Base-by-base conservation (phyloP, 2,797 vertebrate species). In the Phataginus tricuspis region DNA sequence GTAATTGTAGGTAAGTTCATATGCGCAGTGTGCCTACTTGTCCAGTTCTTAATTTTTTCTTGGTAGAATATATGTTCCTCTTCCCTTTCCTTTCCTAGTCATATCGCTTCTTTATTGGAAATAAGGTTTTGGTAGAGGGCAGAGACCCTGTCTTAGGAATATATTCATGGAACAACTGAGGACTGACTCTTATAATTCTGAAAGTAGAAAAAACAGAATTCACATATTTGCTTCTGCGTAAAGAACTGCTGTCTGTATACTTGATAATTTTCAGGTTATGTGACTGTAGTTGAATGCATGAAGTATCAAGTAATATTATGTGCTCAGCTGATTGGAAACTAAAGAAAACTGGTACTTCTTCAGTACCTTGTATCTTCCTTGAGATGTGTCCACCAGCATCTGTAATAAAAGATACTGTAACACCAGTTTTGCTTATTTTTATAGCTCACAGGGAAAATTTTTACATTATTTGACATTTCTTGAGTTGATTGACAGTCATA, bases 401-500 rank as follows among this genome's bases (percentile, higher is more conserved):
- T 93, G 96, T 96, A 95, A 93, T 97, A 86, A 96, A 94, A 89
- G 27, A 66, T 66, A 80, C 37, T 49, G 2, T 59, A 71, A 57
- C 12, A 55, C 13, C n/a, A 91, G 7, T 86, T 97, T 93, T 91
- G 14, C 69, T 95, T 34, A 94, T 25, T 71, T 94, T 90, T 89
- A 34, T 93, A 69, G 88, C 71, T 90, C 90, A 95, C 71, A 85
- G 77, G 63, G 42, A 78, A 85, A 18, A 57, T 92, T 93, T 95
- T 93, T 80, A 72, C 64, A 55, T 95, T 95, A 92, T 92, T 85
- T 95, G 87, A 95, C 39, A 93, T 85, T 96, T 96, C 61, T 72
- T 59, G n/a, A 72, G 37, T 97, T 97, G 94, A 96, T 88, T 37
- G 92, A 93, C 80, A 96, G 79, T 95, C 59, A 78, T 92, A 61